These are phyloP conservation scores for Cryptophagus acutangulus DNA, from an alignment of 2,888 invertebrate genomes.

Conservation along the genomic window DNA sequence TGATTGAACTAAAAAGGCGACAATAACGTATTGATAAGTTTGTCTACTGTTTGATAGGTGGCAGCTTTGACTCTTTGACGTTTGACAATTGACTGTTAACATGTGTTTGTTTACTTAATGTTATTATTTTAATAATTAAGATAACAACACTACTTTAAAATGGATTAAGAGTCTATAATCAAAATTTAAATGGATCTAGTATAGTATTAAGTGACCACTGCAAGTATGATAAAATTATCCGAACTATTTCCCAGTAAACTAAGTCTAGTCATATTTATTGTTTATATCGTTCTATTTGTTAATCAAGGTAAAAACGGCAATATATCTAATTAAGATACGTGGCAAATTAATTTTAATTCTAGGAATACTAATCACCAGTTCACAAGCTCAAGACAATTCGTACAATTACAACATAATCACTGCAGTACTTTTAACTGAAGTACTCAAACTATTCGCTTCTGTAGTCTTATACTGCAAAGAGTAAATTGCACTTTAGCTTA, in stretches of 20 bases:
- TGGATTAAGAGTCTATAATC: too few relatives aligned
- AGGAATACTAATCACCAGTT: slow-evolving; percentile 90
- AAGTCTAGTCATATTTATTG: slow-evolving; percentile 73
- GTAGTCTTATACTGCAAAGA: slow-evolving; percentile 64
- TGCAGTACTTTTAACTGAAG: slow-evolving; percentile 84
- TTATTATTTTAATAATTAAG: too few relatives aligned
- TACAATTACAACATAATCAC: slow-evolving; percentile 86
- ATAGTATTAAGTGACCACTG: too few relatives aligned
- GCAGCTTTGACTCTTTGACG: too few relatives aligned
- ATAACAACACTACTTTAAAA: too few relatives aligned
- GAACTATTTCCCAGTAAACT: slow-evolving; percentile 81
- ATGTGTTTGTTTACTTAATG: too few relatives aligned
- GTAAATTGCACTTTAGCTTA: slow-evolving; percentile 49
- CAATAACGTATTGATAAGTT: too few relatives aligned
- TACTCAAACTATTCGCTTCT: slow-evolving; percentile 75
- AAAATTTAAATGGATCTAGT: too few relatives aligned
- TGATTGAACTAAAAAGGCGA: too few relatives aligned
- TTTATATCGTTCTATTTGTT: slow-evolving; percentile 84
- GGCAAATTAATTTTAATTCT: slow-evolving; percentile 36
- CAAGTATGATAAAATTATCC: slow-evolving; percentile 1
- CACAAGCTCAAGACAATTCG: slow-evolving; percentile 72
- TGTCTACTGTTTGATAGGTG: too few relatives aligned
- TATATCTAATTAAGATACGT: slow-evolving; percentile 7
- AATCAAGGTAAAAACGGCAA: slow-evolving; percentile 70
- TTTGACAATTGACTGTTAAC: too few relatives aligned